phyloP scores from a whole-genome alignment of 1,140 invertebrate species.

The Melitaea cinxia region DNA sequence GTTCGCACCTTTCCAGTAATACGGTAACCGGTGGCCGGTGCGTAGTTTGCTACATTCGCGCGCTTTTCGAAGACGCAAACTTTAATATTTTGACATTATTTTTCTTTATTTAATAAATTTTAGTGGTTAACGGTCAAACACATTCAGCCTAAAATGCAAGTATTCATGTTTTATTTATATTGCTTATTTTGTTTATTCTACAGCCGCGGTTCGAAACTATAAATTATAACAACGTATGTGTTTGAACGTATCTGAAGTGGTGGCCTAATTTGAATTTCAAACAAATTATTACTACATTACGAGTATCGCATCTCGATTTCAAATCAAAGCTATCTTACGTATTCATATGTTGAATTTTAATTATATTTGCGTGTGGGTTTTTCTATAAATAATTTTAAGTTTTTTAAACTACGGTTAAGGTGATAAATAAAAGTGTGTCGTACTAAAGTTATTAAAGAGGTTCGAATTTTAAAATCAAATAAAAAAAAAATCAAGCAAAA shows the following conservation, averaged over 20 bases:
- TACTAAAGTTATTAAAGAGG: too few species aligned
- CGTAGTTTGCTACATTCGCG: conserved; percentile 57
- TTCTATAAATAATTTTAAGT: too few species aligned
- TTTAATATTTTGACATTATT: conserved; percentile 34
- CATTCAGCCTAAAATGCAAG: conserved; percentile 2
- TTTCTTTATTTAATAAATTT: conserved; percentile 23
- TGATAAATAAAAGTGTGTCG: too few species aligned
- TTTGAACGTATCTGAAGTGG: conserved; percentile 49
- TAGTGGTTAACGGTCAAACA: not conserved
- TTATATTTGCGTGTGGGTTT: not conserved
- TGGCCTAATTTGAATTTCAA: conserved; percentile 55
- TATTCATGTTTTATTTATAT: conserved; percentile 15
- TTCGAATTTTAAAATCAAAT: too few species aligned
- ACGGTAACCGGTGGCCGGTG: conserved; percentile 47
- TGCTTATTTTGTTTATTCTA: not conserved
- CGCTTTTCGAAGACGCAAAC: conserved; percentile 47
- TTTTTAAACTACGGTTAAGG: too few species aligned
- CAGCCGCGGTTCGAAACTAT: not conserved
- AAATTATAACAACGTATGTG: conserved; percentile 11
- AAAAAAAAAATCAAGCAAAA: not conserved
- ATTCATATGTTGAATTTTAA: conserved; percentile 14
- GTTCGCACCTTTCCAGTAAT: conserved; percentile 62
- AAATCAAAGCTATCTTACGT: conserved; percentile 11
- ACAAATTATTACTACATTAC: conserved; percentile 54
- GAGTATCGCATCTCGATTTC: conserved; percentile 35